Percentiles rank a stretch among this genome's conserved stretches.
phyloP scores from a whole-genome alignment of 2,113 vertebrate species.

The Chinchilla lanigera region DNA sequence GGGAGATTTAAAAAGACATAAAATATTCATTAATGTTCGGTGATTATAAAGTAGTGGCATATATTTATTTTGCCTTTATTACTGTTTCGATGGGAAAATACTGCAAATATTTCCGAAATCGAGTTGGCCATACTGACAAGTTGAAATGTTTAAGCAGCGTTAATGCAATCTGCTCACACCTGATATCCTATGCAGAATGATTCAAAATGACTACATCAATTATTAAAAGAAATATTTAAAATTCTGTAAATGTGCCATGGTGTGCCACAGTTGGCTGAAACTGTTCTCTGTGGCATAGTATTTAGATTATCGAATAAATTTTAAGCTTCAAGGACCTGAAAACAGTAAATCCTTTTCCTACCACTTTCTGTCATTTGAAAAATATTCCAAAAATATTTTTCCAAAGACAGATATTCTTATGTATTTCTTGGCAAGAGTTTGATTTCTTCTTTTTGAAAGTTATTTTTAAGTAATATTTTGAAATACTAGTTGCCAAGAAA shows the following conservation, averaged over 20 bases:
- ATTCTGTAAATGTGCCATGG: slow-evolving; percentile 87
- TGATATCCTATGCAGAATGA: slow-evolving; percentile 90
- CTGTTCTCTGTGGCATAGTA: slow-evolving; percentile 84
- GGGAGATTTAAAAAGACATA: slow-evolving; percentile 96
- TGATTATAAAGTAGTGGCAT: slow-evolving; percentile 92
- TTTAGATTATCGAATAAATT: slow-evolving; percentile 82
- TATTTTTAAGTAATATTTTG: slow-evolving; percentile 65
- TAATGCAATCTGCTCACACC: slow-evolving; percentile 90
- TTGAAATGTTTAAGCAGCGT: slow-evolving; percentile 93
- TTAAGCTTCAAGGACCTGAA: slow-evolving; percentile 76
- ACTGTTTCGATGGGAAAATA: slow-evolving; percentile 93
- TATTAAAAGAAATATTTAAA: slow-evolving; percentile 93
- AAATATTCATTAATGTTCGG: slow-evolving; percentile 97
- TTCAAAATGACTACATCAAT: slow-evolving; percentile 94
- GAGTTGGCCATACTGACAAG: slow-evolving; percentile 93
- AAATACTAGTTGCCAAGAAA: slow-evolving; percentile 43
- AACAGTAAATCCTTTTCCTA: slow-evolving; percentile 74
- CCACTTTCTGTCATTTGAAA: slow-evolving; percentile 72
- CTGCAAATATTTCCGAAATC: slow-evolving; percentile 93
- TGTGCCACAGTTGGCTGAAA: slow-evolving; percentile 88
- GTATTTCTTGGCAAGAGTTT: slow-evolving; percentile 44
- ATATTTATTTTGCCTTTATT: slow-evolving; percentile 93
- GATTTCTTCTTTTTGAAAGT: background rate
- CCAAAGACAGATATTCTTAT: background rate
- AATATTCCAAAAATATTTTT: slow-evolving; percentile 73